These are phyloP conservation scores for Acanthopleura granulata DNA, from an alignment of 2,888 invertebrate genomes.

Conservation along the genomic window DNA sequence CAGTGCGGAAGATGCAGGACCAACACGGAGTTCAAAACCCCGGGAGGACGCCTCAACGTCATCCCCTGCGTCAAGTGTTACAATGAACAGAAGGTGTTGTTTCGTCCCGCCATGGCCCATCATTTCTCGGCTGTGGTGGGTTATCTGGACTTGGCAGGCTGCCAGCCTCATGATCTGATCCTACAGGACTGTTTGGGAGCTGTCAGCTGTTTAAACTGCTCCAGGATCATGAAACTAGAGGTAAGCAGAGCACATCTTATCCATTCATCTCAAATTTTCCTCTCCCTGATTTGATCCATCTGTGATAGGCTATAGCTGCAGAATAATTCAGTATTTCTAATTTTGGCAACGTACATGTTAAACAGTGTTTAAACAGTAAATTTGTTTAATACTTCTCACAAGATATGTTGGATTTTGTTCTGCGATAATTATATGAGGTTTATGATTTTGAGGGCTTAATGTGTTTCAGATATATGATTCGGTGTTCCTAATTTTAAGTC, in stretches of 20 bases:
- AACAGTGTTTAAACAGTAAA: no score
- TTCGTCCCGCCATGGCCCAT: constrained; percentile 63
- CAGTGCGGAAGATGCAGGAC: constrained; percentile 62
- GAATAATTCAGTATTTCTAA: no score
- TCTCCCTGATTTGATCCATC: no score
- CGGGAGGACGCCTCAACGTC: constrained; percentile 49
- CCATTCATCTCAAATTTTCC: no score
- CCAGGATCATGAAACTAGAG: constrained; percentile 59
- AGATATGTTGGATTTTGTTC: no score
- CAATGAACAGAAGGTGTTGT: constrained; percentile 51
- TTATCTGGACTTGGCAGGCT: constrained; percentile 66
- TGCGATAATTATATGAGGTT: no score
- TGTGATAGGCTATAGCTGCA: no score
- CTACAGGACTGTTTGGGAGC: constrained; percentile 63
- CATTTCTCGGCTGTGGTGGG: constrained; percentile 64
- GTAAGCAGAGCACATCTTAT: constrained; percentile 42
- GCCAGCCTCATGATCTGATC: constrained; percentile 65
- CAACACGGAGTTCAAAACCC: constrained; percentile 53
- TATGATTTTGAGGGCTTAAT: no score
- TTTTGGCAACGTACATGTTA: no score
- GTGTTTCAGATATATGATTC: no score
- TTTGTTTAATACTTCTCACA: no score
- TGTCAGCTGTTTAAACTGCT: constrained; percentile 67
- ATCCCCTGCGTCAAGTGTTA: constrained; percentile 62
- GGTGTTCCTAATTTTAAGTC: no score